Conservation (phyloP, 2,797 vertebrate species). For the Anas flavirostris region DNA sequence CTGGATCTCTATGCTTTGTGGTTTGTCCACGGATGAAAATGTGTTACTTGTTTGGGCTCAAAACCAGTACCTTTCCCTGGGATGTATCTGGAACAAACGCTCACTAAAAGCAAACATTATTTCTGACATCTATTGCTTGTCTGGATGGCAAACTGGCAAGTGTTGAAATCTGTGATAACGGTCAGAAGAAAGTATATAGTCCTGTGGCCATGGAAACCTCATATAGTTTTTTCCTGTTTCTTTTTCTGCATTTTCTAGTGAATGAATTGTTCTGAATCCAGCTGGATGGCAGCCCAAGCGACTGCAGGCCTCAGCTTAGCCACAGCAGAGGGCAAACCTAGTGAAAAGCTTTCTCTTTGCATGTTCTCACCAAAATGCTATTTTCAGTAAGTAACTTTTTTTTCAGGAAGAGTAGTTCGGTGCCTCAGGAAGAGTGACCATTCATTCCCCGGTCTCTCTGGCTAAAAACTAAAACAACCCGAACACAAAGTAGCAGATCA, state of each 20-base stretch:
- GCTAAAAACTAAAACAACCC: constrained; percentile 1
- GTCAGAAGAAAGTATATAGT: constrained; percentile 69
- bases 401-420: neutral
- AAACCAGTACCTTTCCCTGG: neutral
- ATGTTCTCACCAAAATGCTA: neutral
- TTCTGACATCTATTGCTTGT: constrained; percentile 73
- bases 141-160: constrained; percentile 66
- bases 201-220: constrained; percentile 73
- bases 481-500: neutral
- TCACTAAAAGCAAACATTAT: constrained; percentile 10
- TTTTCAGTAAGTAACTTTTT: neutral
- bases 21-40: neutral
- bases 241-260: constrained; percentile 56
- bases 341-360: neutral
- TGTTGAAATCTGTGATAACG: constrained; percentile 57
- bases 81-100: neutral
- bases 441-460: neutral
- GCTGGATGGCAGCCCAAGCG: constrained; percentile 37
- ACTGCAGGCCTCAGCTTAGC: constrained; percentile 13
- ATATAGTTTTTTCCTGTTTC: constrained; percentile 67
- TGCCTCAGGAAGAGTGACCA: neutral
- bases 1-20: neutral
- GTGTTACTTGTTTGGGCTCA: neutral
- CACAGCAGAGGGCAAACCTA: neutral
- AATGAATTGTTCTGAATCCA: constrained; percentile 39